phyloP scores from a whole-genome alignment of 2,888 invertebrate genomes.

The Ophion obscuratus region DNA sequence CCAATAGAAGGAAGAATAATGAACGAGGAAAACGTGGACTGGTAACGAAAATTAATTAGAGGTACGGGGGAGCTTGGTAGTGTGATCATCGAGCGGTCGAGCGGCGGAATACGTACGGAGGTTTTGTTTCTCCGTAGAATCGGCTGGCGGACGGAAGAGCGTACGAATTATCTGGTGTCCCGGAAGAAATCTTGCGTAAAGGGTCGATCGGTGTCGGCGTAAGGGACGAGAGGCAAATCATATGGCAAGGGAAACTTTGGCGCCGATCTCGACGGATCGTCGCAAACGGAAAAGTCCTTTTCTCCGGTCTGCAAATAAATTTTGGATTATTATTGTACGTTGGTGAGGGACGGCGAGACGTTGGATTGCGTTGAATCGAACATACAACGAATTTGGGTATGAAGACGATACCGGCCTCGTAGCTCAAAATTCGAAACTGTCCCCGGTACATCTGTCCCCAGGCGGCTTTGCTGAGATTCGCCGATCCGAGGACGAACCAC shows the following conservation, averaged over 20 bases:
- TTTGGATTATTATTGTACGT: neutral
- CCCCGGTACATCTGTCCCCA: constrained; percentile 89
- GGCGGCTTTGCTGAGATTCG: constrained; percentile 98
- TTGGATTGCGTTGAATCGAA: constrained; percentile 61
- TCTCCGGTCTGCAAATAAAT: constrained; percentile 85
- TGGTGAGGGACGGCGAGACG: neutral
- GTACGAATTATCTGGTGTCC: constrained; percentile 7
- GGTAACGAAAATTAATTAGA: no score
- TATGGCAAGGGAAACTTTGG: constrained; percentile 89
- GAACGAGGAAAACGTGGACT: no score
- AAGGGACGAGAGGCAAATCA: constrained; percentile 92
- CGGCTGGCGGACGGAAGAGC: neutral
- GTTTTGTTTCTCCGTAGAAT: neutral
- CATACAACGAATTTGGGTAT: constrained; percentile 93
- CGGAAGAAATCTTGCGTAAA: constrained; percentile 88
- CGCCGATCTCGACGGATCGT: constrained; percentile 71
- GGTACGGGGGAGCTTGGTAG: neutral
- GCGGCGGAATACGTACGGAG: neutral
- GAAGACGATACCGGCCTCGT: constrained; percentile 96
- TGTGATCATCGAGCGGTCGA: neutral
- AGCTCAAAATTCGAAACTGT: constrained; percentile 89
- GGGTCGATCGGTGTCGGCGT: constrained; percentile 88
- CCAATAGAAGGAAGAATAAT: no score
- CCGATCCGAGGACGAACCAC: constrained; percentile 96
- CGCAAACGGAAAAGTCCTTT: constrained; percentile 86